Evolutionary conservation across 2,888 invertebrate genomes (phyloP).

Genomic region (Ennomos erosarius): DNA sequence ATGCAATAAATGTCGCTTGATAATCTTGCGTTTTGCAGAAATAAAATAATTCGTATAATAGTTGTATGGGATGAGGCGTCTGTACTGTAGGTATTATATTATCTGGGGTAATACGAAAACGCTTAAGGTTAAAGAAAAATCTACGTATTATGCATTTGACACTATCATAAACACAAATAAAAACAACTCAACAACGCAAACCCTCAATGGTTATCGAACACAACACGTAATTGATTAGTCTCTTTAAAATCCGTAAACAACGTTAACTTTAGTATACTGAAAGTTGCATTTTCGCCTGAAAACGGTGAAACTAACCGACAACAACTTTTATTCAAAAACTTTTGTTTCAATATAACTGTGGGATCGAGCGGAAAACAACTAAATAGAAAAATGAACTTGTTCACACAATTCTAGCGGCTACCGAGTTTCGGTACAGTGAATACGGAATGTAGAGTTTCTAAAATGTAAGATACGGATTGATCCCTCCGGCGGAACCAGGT

Average conservation of each 20-base stretch:
- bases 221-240: too few relatives aligned
- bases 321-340: constrained; percentile 26
- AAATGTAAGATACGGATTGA: constrained; percentile 3
- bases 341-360: constrained; percentile 20
- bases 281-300: constrained; percentile 12
- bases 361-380: not conserved
- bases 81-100: too few relatives aligned
- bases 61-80: too few relatives aligned
- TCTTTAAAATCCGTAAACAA: too few relatives aligned
- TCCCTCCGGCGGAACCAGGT: not conserved
- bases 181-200: not conserved
- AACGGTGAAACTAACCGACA: constrained; percentile 6
- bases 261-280: too few relatives aligned
- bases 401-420: not conserved
- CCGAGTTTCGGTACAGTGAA: constrained; percentile 9
- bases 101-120: too few relatives aligned
- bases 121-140: too few relatives aligned
- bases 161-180: not conserved
- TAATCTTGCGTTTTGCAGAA: too few relatives aligned
- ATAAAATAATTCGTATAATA: too few relatives aligned
- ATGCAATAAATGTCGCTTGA: too few relatives aligned
- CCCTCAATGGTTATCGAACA: too few relatives aligned
- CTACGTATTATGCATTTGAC: too few relatives aligned
- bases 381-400: constrained; percentile 28
- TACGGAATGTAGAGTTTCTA: constrained; percentile 11